These are phyloP conservation scores for Drepana arcuata DNA, from an alignment of 1,140 invertebrate genomes.

Conservation along the genomic window DNA sequence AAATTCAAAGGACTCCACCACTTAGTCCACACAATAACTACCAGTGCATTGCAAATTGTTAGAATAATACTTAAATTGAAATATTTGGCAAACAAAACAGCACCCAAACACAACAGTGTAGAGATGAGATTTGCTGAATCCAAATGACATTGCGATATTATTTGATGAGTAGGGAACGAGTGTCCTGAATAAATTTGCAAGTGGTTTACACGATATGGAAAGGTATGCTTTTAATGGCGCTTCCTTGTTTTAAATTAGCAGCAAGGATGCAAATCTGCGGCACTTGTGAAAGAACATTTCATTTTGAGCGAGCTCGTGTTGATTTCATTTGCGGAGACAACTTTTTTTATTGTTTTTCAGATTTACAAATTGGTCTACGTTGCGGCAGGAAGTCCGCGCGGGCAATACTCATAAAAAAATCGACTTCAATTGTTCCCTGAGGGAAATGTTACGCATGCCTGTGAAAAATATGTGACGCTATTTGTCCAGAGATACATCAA, in stretches of 20 bases:
- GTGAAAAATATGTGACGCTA: no score
- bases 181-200: conserved; percentile 43
- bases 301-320: not conserved
- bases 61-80: conserved; percentile 31
- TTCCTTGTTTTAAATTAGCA: conserved; percentile 26
- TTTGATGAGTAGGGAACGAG: conserved; percentile 31
- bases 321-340: not conserved
- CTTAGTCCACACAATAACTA: conserved; percentile 12
- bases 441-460: no score
- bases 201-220: conserved; percentile 27
- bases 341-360: not conserved
- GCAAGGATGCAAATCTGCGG: conserved; percentile 11
- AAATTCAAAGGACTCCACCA: conserved; percentile 10
- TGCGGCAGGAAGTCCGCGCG: no score
- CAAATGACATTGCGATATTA: conserved; percentile 22
- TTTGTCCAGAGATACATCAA: no score
- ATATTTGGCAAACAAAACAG: conserved; percentile 9
- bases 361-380: not conserved
- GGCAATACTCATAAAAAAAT: no score
- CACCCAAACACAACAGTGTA: not conserved
- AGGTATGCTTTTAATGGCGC: conserved; percentile 28
- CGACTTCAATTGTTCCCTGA: no score
- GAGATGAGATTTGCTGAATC: not conserved
- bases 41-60: conserved; percentile 29
- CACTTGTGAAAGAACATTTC: not conserved